phyloP scores from a whole-genome alignment of 2,888 invertebrate genomes.

The Andrena praecox region DNA sequence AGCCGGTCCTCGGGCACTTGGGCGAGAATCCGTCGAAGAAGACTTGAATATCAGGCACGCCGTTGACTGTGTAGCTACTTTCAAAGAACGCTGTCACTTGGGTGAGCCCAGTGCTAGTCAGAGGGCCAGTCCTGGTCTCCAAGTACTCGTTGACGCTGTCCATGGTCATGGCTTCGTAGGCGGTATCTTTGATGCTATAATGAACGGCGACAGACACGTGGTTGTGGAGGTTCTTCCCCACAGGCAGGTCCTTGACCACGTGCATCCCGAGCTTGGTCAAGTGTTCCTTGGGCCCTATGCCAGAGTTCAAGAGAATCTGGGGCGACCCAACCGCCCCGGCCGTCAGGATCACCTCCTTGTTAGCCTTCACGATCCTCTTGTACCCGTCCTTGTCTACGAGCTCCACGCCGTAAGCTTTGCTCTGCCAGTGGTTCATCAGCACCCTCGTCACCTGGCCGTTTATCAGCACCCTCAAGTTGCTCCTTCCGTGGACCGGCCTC shows the following conservation, averaged over 20 bases:
- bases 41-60: constrained; percentile 83
- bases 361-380: constrained; percentile 82
- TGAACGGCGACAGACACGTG: constrained; percentile 81
- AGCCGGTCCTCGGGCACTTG: constrained; percentile 78
- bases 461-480: constrained; percentile 85
- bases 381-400: constrained; percentile 83
- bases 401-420: constrained; percentile 87
- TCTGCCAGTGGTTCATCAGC: constrained; percentile 73
- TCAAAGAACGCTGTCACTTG: constrained; percentile 84
- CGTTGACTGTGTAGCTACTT: constrained; percentile 78
- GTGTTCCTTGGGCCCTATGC: constrained; percentile 85
- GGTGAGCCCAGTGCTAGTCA: constrained; percentile 84
- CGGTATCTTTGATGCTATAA: constrained; percentile 77
- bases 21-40: constrained; percentile 85
- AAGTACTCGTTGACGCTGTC: constrained; percentile 81
- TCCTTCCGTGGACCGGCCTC: constrained; percentile 81
- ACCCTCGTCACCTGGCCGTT: constrained; percentile 85
- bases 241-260: constrained; percentile 78
- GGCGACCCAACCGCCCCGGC: constrained; percentile 86
- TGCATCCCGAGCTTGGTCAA: constrained; percentile 80
- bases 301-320: constrained; percentile 86
- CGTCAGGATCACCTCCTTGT: constrained; percentile 86
- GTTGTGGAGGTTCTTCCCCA: constrained; percentile 82
- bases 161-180: constrained; percentile 78
- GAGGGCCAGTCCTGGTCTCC: constrained; percentile 80